These are phyloP conservation scores for Artibeus lituratus DNA, from an alignment of 2,797 vertebrate species.

Conservation along the genomic window DNA sequence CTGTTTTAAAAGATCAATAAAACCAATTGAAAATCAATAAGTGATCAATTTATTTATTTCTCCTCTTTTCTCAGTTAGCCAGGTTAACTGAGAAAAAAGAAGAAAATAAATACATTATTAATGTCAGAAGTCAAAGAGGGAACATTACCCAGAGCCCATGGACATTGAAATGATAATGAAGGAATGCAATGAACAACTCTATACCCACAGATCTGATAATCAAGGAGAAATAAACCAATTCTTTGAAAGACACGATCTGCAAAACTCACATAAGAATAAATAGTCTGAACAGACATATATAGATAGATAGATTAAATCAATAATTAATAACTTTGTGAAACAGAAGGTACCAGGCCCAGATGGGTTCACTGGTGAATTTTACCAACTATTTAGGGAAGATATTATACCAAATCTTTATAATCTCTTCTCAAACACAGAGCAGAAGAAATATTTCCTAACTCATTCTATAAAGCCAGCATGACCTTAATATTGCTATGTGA, in stretches of 20 bases:
- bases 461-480: neutral
- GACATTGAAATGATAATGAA: neutral
- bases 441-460: neutral
- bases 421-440: neutral
- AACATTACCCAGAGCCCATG: neutral
- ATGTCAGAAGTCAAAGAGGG: neutral
- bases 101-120: neutral
- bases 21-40: neutral
- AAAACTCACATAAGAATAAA: neutral
- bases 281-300: neutral
- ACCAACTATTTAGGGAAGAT: neutral
- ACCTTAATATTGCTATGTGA: neutral
- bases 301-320: neutral
- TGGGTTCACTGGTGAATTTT: neutral
- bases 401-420: neutral
- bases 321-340: neutral
- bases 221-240: neutral
- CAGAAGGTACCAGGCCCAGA: neutral
- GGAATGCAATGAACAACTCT: neutral
- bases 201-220: neutral
- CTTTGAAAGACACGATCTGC: neutral
- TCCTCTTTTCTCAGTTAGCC: too few species aligned
- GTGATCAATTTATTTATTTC: too few species aligned
- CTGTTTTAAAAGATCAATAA: neutral
- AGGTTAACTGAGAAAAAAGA: too few species aligned